A percentile compares a stretch with the other conserved stretches of the same genome.
phyloP scores from a whole-genome alignment of 2,797 vertebrate species.

The Sebastes nivosus region DNA sequence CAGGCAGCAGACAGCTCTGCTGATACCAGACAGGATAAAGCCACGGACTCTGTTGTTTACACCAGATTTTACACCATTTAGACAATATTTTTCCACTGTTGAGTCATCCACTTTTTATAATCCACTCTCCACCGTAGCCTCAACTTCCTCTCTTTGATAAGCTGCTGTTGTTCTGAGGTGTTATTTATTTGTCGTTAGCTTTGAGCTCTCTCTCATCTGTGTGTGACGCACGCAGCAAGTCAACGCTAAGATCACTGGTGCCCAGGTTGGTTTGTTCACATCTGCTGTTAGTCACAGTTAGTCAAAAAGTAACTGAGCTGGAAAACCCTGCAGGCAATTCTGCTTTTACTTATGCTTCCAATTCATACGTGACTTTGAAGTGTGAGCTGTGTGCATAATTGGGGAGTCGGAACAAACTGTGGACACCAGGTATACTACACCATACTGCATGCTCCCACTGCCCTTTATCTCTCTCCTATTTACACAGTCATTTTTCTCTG shows the following conservation, averaged over 20 bases:
- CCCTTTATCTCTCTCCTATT: constrained; percentile 21
- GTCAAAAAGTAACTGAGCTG: constrained; percentile 6
- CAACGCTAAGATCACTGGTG: not conserved
- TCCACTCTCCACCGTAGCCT: not conserved
- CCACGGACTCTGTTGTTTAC: constrained; percentile 26
- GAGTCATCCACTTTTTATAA: constrained; percentile 15
- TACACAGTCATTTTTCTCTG: constrained; percentile 12
- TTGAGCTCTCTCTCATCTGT: not conserved
- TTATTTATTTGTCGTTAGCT: not conserved
- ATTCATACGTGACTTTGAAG: constrained; percentile 22
- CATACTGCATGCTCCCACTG: not conserved
- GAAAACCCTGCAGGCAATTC: constrained; percentile 3
- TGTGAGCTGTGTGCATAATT: constrained; percentile 20
- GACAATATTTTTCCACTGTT: constrained; percentile 15
- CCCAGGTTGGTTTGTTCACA: not conserved
- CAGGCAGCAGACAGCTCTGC: constrained; percentile 12
- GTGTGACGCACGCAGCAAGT: not conserved
- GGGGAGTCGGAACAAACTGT: not conserved
- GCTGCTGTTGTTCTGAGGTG: not conserved
- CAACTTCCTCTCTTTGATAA: constrained; percentile 26
- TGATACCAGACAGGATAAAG: constrained; percentile 32
- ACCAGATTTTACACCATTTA: constrained; percentile 11
- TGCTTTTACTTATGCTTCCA: constrained; percentile 20
- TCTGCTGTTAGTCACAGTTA: constrained; percentile 27
- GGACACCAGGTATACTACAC: constrained; percentile 29